These are phyloP conservation scores for Maniola hyperantus DNA, from an alignment of 2,888 invertebrate species.

Conservation along the genomic window DNA sequence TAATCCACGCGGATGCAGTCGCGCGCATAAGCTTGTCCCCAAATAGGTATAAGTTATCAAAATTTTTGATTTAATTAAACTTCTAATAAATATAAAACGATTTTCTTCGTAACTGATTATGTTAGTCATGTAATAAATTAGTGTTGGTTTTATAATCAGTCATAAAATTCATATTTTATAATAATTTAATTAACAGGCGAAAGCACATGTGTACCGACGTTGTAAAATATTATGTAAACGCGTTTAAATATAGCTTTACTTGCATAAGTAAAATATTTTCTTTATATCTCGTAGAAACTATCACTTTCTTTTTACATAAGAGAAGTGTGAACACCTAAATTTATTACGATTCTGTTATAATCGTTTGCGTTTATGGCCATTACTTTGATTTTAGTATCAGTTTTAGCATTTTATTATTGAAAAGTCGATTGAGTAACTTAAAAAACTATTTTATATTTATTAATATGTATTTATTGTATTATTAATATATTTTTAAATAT, in stretches of 20 bases:
- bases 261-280: constrained; percentile 51
- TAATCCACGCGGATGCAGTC: no score
- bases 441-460: not conserved
- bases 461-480: no score
- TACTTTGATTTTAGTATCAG: not conserved
- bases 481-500: not conserved
- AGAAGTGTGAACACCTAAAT: constrained; percentile 27
- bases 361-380: constrained; percentile 18
- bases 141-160: constrained; percentile 9
- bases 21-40: no score
- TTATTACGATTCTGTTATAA: constrained; percentile 11
- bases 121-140: constrained; percentile 39
- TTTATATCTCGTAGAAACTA: constrained; percentile 43
- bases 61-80: not conserved
- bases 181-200: constrained; percentile 13
- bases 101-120: constrained; percentile 25
- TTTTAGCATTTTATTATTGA: not conserved
- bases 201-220: constrained; percentile 22
- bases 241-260: constrained; percentile 48
- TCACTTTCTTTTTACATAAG: constrained; percentile 66
- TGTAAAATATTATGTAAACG: constrained; percentile 7
- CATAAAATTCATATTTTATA: constrained; percentile 22
- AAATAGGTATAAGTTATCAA: not conserved
- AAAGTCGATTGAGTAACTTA: not conserved
- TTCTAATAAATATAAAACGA: constrained; percentile 14